These are phyloP conservation scores for Mus pahari DNA, from an alignment of 2,113 vertebrate genomes.

Conservation along the genomic window DNA sequence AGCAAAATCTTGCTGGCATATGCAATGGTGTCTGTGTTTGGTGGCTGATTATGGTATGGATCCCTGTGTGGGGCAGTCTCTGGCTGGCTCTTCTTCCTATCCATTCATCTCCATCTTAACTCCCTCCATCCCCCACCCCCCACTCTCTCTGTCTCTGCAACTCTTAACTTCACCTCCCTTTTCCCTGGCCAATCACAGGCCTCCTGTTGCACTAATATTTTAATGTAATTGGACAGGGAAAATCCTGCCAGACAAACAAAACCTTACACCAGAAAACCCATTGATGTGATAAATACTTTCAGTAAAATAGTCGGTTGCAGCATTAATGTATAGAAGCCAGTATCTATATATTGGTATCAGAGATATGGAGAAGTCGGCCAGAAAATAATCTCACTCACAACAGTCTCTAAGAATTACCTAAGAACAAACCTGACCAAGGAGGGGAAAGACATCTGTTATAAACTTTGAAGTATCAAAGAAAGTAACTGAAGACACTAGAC, in stretches of 20 bases:
- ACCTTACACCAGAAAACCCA: not conserved
- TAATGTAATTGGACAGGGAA: too few relatives aligned
- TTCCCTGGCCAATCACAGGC: too few relatives aligned
- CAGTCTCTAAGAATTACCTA: not conserved
- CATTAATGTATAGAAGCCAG: not conserved
- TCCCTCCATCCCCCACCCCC: too few relatives aligned
- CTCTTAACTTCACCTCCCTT: too few relatives aligned
- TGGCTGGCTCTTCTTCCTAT: too few relatives aligned
- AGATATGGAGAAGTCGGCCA: not conserved
- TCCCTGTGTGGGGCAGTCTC: too few relatives aligned
- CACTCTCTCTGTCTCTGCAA: too few relatives aligned
- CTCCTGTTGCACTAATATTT: too few relatives aligned
- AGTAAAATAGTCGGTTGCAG: not conserved
- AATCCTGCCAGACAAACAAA: not conserved
- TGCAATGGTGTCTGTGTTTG: too few relatives aligned
- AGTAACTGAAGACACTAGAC: not conserved
- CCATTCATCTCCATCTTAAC: too few relatives aligned
- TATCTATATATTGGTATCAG: not conserved
- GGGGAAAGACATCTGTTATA: not conserved
- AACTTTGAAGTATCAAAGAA: not conserved
- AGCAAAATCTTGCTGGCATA: too few relatives aligned
- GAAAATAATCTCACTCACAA: not conserved
- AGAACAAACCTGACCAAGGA: not conserved
- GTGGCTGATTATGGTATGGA: too few relatives aligned
- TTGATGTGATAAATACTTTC: not conserved